Evolutionary conservation across 2,797 vertebrate genomes (phyloP).

Genomic region (Morus bassanus): DNA sequence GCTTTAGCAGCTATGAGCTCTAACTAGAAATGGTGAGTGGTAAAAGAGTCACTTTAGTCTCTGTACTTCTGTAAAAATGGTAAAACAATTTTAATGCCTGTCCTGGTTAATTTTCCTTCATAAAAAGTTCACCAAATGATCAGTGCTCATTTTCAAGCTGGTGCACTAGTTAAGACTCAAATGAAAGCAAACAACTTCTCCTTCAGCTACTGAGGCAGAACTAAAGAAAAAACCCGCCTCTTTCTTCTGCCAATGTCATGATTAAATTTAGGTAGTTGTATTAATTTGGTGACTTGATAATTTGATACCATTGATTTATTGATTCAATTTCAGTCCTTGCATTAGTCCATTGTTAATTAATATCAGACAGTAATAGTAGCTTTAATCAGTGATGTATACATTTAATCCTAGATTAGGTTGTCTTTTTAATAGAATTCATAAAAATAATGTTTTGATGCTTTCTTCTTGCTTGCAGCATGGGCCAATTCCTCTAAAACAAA

Average conservation of each 20-base stretch:
- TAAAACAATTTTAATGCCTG: background rate
- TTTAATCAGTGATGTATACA: background rate
- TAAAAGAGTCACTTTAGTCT: background rate
- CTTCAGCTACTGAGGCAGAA: background rate
- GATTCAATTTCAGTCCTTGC: background rate
- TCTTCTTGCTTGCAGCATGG: background rate
- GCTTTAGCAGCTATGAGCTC: background rate
- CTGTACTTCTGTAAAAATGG: background rate
- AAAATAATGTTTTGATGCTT: background rate
- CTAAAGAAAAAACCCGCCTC: rapidly evolving
- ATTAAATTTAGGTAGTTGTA: background rate
- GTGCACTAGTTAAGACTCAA: background rate
- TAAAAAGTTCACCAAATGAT: background rate
- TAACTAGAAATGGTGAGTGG: background rate
- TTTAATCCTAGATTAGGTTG: background rate
- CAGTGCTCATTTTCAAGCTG: background rate
- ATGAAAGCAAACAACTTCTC: background rate
- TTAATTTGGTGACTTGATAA: background rate
- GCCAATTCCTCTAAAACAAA: background rate
- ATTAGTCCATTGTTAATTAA: background rate
- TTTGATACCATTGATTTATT: background rate
- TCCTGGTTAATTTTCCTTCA: background rate
- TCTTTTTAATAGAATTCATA: background rate
- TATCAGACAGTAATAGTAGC: background rate
- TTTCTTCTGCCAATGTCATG: background rate